phyloP scores from a whole-genome alignment of 2,113 vertebrate genomes.

The Notarius quadriscutis region DNA sequence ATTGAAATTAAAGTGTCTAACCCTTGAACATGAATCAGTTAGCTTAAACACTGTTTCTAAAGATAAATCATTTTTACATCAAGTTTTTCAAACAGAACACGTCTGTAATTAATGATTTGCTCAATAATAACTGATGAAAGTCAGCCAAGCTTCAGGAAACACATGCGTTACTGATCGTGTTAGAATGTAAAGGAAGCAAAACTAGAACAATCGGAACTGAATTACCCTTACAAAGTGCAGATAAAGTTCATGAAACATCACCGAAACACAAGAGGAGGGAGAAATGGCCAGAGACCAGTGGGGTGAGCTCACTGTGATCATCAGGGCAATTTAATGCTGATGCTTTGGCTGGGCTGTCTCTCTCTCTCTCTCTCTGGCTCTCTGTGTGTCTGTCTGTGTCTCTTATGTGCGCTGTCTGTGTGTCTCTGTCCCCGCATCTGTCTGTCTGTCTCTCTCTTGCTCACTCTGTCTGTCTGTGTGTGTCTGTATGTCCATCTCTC shows the following conservation, averaged over 20 bases:
- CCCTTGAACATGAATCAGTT: background rate
- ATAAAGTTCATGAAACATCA: slow-evolving; percentile 1
- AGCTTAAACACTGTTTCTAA: background rate
- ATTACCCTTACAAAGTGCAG: background rate
- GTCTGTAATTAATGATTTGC: too few relatives aligned
- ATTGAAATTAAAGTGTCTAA: background rate
- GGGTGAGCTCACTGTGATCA: slow-evolving; percentile 50
- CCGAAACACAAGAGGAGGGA: background rate
- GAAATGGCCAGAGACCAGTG: slow-evolving; percentile 4
- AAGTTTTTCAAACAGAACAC: background rate
- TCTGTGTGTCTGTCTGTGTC: background rate
- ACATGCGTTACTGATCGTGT: slow-evolving; percentile 32
- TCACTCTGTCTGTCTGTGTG: background rate
- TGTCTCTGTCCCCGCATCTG: background rate
- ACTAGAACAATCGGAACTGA: slow-evolving; percentile 3
- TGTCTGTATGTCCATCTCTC: background rate
- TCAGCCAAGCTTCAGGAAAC: background rate
- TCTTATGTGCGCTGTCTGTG: background rate
- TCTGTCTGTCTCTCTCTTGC: background rate
- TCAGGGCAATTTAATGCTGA: slow-evolving; percentile 5
- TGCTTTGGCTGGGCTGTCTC: background rate
- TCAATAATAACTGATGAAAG: slow-evolving; percentile 11
- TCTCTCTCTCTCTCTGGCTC: background rate
- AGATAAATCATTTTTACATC: background rate
- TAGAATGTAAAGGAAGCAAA: slow-evolving; percentile 14